Percentiles rank a stretch among this genome's conserved stretches.
These are phyloP conservation scores for Scleropages formosus DNA, from an alignment of 2,797 vertebrate species.

Conservation along the genomic window DNA sequence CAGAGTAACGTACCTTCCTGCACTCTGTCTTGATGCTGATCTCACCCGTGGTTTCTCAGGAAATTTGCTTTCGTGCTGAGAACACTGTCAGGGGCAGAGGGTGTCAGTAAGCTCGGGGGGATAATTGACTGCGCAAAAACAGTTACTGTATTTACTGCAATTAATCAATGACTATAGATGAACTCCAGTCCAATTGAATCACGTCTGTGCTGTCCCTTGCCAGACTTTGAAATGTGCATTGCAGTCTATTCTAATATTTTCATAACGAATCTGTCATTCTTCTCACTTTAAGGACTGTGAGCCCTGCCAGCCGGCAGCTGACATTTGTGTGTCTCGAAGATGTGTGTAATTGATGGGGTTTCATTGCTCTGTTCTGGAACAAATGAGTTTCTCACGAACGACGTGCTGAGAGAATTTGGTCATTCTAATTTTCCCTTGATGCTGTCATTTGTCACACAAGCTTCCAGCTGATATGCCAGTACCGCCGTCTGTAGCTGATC, in stretches of 20 bases:
- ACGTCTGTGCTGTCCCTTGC: background rate
- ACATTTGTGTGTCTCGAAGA: background rate
- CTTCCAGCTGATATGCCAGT: background rate
- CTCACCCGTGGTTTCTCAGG: too few relatives aligned
- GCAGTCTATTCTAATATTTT: background rate
- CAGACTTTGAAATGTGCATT: background rate
- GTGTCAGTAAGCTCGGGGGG: background rate
- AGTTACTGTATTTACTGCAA: background rate
- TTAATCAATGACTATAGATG: background rate
- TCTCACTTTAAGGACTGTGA: slow-evolving; percentile 19
- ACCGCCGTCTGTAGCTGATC: background rate
- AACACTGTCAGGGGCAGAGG: background rate
- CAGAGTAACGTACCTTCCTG: too few relatives aligned
- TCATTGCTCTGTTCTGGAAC: slow-evolving; percentile 10
- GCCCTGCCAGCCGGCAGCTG: background rate
- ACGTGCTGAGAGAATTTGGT: background rate
- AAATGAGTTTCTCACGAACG: background rate
- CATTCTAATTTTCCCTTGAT: slow-evolving; percentile 4
- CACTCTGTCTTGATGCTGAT: too few relatives aligned
- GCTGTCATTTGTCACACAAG: slow-evolving; percentile 24
- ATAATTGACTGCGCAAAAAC: background rate
- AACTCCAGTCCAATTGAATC: background rate
- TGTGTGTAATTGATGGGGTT: slow-evolving; percentile 8
- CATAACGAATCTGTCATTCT: slow-evolving; percentile 7
- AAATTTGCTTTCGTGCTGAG: background rate